A percentile compares a stretch with the other conserved stretches of the same genome.
phyloP scores from a whole-genome alignment of 2,888 invertebrate species.

The Beris morrisii region DNA sequence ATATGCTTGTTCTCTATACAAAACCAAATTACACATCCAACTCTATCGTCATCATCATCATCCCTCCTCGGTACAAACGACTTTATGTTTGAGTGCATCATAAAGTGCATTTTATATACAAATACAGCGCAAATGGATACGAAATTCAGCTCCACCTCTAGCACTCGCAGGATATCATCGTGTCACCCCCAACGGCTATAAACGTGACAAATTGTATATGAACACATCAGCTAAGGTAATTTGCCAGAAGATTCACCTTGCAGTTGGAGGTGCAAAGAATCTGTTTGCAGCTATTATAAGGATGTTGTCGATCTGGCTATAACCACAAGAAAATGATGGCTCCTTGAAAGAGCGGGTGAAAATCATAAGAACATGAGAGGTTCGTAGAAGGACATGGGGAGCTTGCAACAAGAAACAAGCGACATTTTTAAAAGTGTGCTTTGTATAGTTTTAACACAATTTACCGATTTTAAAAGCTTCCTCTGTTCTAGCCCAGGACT shows the following conservation, averaged over 20 bases:
- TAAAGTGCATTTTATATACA: conserved; percentile 27
- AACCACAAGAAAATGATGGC: too few species aligned
- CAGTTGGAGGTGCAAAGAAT: too few species aligned
- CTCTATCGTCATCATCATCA: conserved; percentile 9
- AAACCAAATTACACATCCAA: too few species aligned
- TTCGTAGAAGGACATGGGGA: too few species aligned
- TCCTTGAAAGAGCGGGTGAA: too few species aligned
- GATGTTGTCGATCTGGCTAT: too few species aligned
- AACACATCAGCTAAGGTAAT: conserved; percentile 46
- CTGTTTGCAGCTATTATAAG: too few species aligned
- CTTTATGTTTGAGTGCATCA: conserved; percentile 25
- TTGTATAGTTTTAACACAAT: conserved; percentile 33
- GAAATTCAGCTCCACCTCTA: neutral
- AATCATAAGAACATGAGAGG: too few species aligned
- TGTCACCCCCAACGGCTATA: conserved; percentile 34
- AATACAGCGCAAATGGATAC: conserved; percentile 13
- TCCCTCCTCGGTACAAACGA: conserved; percentile 20
- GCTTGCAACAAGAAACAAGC: too few species aligned
- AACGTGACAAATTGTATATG: conserved; percentile 57
- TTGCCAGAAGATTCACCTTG: conserved; percentile 13
- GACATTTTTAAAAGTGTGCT: too few species aligned
- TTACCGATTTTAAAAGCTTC: conserved; percentile 38
- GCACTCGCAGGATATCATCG: neutral
- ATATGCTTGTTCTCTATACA: too few species aligned
- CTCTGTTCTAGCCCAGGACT: conserved; percentile 9